A percentile compares a stretch with the other conserved stretches of the same genome.
Evolutionary conservation across 2,113 vertebrate genomes (phyloP).

Genomic region (Lethenteron reissneri): DNA sequence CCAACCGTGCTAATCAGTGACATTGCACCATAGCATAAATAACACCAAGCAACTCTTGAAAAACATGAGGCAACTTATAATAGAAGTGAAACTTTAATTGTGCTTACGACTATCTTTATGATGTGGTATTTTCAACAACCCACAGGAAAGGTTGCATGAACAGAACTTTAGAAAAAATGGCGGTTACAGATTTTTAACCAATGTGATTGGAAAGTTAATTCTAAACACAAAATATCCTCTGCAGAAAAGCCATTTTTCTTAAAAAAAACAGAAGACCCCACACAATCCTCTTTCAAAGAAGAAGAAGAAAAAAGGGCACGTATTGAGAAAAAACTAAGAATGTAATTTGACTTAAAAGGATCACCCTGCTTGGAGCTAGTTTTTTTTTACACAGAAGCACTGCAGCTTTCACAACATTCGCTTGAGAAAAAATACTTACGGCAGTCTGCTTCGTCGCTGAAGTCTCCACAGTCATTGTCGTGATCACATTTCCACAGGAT

Average conservation of each 20-base stretch:
- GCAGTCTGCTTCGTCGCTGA: constrained; percentile 82
- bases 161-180: no score
- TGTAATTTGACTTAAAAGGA: neutral
- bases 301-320: neutral
- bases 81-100: no score
- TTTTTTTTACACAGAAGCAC: neutral
- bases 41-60: no score
- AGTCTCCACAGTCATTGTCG: constrained; percentile 90
- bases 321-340: neutral
- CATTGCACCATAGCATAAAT: no score
- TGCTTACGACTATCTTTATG: no score
- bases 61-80: no score
- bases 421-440: constrained; percentile 33
- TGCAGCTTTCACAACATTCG: neutral
- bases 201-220: no score
- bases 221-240: no score
- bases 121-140: no score
- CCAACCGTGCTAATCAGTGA: no score
- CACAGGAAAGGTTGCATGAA: no score
- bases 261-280: neutral
- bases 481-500: constrained; percentile 94
- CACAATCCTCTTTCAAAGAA: neutral
- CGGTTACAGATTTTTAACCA: no score
- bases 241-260: neutral
- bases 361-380: neutral